Evolutionary conservation across 2,888 invertebrate species (phyloP), one percentile per base, ranked within the genome.

Genomic region (Thumatha senex): DNA sequence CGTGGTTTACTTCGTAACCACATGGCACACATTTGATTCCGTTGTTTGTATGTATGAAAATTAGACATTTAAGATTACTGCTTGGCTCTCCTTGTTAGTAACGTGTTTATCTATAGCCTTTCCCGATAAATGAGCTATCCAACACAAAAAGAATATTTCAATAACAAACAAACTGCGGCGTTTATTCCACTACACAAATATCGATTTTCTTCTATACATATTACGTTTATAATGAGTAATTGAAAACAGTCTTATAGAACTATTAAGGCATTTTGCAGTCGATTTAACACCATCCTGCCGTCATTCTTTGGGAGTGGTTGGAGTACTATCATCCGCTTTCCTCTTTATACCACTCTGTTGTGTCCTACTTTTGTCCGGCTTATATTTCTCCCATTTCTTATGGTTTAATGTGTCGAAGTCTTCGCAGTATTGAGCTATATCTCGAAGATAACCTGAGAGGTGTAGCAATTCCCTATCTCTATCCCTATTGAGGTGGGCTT

Each of bases 361-460:
- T 0, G 59, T 65, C 49, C 65, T 51, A 13, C 75, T 80, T 51
- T 78, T 89, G 14, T 90, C 89, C 0, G 93, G 93, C 72, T 92
- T 93, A 58, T 95, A 96, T 73, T 94, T 95, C 82, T 98, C 97
- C 99, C 99, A 99, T 71, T 97, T 95, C 70, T 95, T 95, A 81
- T 99, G 99, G 76, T 98, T 97, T 0, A 99, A 90, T 1, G 91
- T 89, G 47, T 96, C 94, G 67, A 98, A 97, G 76, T 98, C 98
- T 15, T 96, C 95, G 63, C 95, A 95, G 55, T 96, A 84, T 47
- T 93, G 86, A 0, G 98, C 96, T 61, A 99, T 97, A 59, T 96
- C 94, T 63, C 94, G 95, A 47, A 99, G 90, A 83, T 99, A 97
- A 40, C 94, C 95, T 0, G 96, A 93, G 8, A 99, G 86, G 62